Evolutionary conservation across 2,888 invertebrate genomes (phyloP), one percentile per base, ranked within the genome.

Genomic region (Pterostichus madidus): DNA sequence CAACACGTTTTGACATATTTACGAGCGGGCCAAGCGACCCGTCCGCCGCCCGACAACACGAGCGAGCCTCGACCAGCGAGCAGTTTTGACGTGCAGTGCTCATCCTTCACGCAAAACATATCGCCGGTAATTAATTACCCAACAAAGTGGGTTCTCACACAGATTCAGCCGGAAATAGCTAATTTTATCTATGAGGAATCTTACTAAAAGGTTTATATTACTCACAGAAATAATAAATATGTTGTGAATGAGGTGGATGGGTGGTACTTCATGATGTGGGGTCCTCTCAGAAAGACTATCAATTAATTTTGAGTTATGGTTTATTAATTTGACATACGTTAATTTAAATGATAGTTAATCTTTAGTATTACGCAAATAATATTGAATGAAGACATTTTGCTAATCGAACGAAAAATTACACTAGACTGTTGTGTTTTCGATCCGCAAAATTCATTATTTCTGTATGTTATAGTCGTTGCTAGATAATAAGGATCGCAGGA

Each of bases 1-100:
- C 89, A 89, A 89, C 89, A 89, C 89, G 87, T 89, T 89, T 89
- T 89, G 89, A 89, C 89, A 89, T 88, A 89, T 89, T 89, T 89
- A 89, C 89, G 88, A 89, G 87, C 86, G 86, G 49, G 31, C 75
- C 24, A 75, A 52, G 49, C 75, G 53, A 46, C 46, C 76, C 46
- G 32, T 56, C 24, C 75, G 44, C 59, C 71, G 53, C 39, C 61
- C 59, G 32, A 61, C 32, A 35, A 71, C 73, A 46, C 71, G 13
- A 85, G 87, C 87, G 31, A 31, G 8, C 6, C 52, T 24, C 13
- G 52, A 5, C 75, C n/a, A 24, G 24, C 24, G 13, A n/a, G 32
- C 5, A 64, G 32, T 75, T 75, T 75, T 75, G 75, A 75, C 68
- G 39, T 8, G 44, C 56, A 56, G 8, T 24, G 31, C 24, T 32